Evolutionary conservation across 1,140 invertebrate species (phyloP).

Genomic region (Neodiprion virginianus): DNA sequence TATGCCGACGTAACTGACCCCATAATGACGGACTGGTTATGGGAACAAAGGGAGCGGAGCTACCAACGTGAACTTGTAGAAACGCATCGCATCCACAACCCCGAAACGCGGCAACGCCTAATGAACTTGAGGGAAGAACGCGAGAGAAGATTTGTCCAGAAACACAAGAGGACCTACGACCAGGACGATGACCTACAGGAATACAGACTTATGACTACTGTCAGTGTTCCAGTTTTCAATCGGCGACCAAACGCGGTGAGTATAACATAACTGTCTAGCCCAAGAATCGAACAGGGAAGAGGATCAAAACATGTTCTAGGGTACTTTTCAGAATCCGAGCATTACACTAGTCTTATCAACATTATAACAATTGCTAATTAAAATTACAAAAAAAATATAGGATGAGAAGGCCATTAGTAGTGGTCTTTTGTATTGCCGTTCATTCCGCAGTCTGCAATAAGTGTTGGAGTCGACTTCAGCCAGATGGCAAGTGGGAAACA

Average conservation of each 20-base stretch:
- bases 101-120: constrained; percentile 46
- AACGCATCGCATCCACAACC: constrained; percentile 62
- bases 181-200: constrained; percentile 66
- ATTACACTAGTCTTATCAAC: no score
- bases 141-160: constrained; percentile 61
- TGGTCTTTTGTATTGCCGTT: no score
- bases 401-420: no score
- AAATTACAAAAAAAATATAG: no score
- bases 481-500: no score
- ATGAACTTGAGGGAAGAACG: constrained; percentile 66
- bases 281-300: neutral
- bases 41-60: constrained; percentile 81
- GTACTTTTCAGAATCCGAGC: no score
- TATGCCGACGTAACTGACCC: constrained; percentile 90
- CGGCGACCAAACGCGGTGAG: constrained; percentile 78
- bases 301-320: no score
- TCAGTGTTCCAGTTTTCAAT: constrained; percentile 92
- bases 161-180: constrained; percentile 62
- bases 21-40: constrained; percentile 87
- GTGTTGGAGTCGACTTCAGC: no score
- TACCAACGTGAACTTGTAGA: constrained; percentile 77
- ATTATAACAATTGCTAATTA: no score
- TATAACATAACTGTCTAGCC: constrained; percentile 29
- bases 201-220: constrained; percentile 86
- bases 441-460: no score